Evolutionary conservation across 2,113 vertebrate genomes (phyloP), one percentile per base, ranked within the genome.

Genomic region (Bubo scandiacus): DNA sequence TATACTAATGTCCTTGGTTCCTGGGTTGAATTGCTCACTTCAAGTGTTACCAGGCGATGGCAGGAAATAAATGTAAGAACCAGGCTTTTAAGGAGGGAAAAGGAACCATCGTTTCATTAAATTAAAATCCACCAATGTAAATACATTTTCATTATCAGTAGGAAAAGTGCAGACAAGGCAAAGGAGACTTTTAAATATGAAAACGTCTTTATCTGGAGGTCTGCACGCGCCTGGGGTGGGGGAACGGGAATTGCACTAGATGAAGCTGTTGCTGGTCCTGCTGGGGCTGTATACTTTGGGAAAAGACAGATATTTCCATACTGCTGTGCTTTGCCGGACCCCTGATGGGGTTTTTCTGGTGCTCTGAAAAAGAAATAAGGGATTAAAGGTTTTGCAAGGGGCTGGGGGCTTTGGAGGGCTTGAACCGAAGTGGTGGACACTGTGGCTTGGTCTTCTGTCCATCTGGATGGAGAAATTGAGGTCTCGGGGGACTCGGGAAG

Each of bases 191-290:
- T 81, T 36, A 45, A 88, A 47, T 2, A 3, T 5, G 66, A 65
- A 88, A 73, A 66, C 3, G 21, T 34, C 91, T 81, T 94, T 92
- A 61, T 92, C 62, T 66, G 34, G 59, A 67, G 34, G 51, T 73
- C 36, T 70, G 30, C 6, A 2, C 0, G 3, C 0, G 11, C 45
- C 43, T 7, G 66, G 29, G 4, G 1, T 0, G 0, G 29, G 77
- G 45, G 45, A 72, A 20, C 6, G 61, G 67, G 61, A 45, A 62
- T 30, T 61, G 66, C 11, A 2, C 38, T 2, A 38, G 52, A 34
- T 1, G 4, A 38, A 61, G 36, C 22, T 2, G 22, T 45, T 27
- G 29, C 27, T 21, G 86, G 27, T 15, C 43, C 55, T 54, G 22
- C 8, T 29, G 55, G 43, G 26, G 23, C 13, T 2, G 4, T 13